Evolutionary conservation across 2,888 invertebrate species (phyloP), one percentile per base, ranked within the genome.

Genomic region (Eulithis prunata): DNA sequence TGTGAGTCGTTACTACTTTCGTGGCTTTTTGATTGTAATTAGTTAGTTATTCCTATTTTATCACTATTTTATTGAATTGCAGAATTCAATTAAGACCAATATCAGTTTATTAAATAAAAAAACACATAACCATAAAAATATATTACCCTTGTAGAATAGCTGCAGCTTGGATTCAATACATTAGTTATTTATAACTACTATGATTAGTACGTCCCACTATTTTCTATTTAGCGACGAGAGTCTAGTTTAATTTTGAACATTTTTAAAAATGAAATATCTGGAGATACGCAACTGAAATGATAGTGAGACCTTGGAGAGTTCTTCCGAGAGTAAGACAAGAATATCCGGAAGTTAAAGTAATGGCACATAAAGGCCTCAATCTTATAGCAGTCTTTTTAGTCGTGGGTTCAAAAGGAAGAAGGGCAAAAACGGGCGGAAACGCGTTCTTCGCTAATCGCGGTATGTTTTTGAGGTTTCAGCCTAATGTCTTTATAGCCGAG

Each of bases 401-500:
- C 41, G 41, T 8, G 10, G 41, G 8, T 41, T 11, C 41, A 41
- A 74, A 74, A 71, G 64, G 67, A 71, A 69, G 57, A 73, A 68
- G 66, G 66, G 68, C 75, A 79, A 79, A 81, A 80, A 79, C 71
- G 68, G 78, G 78, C 88, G 88, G 87, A 89, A 87, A 85, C 80
- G 76, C 80, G 81, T 83, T 82, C 82, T 76, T 77, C 71, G 77
- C 84, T 84, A 85, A 87, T 87, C 84, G 80, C 82, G 78, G 74
- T 77, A 80, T 81, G 83, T 80, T 80, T 82, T 80, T 80, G 79
- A 57, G 75, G 72, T 69, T 78, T 75, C 79, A 72, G 72, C 79
- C 77, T 86, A 85, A 89, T 87, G 86, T 89, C 88, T 89, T 82
- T 82, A 87, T 86, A 84, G 78, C 77, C 78, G 76, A 79, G 78